Evolutionary conservation across 53 echinoderm and acorn worm genomes (phyloP), one percentile per base, ranked within the genome.

Genomic region (Zoroaster sp.): DNA sequence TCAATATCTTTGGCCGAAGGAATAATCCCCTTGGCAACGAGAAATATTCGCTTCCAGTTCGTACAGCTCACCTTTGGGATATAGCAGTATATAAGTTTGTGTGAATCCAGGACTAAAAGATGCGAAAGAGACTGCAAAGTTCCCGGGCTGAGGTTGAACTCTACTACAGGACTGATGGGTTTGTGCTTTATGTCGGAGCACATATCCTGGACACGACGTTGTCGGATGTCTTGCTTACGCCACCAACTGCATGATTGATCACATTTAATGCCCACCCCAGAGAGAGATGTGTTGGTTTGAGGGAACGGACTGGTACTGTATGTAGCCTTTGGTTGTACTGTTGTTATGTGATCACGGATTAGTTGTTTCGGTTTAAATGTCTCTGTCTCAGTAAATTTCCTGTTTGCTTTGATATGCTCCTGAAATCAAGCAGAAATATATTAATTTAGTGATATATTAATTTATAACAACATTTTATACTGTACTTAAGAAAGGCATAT

Each of bases 31-130:
- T 81, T 67, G 13, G 81, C 81, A 21, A 81, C 81, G 11, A 81
- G 81, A 14, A 81, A 43, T 21, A 81, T 66, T 41, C 81, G 66
- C 67, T 81, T 81, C 81, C 81, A 81, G 43, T 81, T 81, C 11
- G 81, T 81, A 66, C 81, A 81, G 43, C 81, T 30, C 14, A 81
- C 81, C 44, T 81, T 81, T 28, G 81, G 81, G 42, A 81, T 66
- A 42, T 81, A 81, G 43, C 81, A 81, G 68, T 81, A 81, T 42
- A 81, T 81, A 43, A 81, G 66, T 31, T 66, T 66, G 44, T 81
- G 81, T 28, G 67, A 67, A 66, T 54, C 55, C 11, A 81, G 67
- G 40, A 81, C 81, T 18, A 81, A 66, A 1, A 81, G 81, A 43
- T 67, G 66, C 17, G 81, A 40, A 31, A 81, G 38, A 0, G 67